Evolutionary conservation across 30 jellyfish, hydroid and myxozoan genomes (phyloP).

Genomic region (Rhopilema esculentum): DNA sequence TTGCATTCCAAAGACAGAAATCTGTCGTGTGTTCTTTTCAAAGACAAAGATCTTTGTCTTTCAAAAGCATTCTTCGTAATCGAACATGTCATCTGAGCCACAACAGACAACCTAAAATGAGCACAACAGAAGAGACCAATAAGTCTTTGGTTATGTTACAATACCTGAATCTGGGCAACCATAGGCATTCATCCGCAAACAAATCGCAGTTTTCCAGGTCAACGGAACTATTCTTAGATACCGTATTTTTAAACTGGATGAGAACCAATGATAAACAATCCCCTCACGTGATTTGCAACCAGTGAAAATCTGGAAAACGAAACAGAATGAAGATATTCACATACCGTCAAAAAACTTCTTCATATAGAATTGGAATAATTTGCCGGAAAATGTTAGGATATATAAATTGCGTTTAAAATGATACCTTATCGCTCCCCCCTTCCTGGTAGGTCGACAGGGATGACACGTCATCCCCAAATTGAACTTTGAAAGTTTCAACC

Average conservation of each 20-base stretch:
- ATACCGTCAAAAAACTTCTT: not conserved
- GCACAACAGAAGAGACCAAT: not conserved
- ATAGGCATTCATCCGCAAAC: constrained; percentile 57
- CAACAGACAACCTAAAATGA: not conserved
- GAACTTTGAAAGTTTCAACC: constrained; percentile 58
- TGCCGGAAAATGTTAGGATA: not conserved
- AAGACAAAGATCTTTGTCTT: too few species aligned
- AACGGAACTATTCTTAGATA: constrained; percentile 36
- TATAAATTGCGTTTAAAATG: not conserved
- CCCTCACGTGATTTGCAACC: constrained; percentile 46
- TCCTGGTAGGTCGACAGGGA: constrained; percentile 53
- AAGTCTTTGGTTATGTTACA: not conserved
- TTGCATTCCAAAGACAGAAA: too few species aligned
- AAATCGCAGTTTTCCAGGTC: constrained; percentile 22
- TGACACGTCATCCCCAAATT: constrained; percentile 4
- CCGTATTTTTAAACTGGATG: constrained; percentile 24
- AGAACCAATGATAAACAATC: constrained; percentile 63
- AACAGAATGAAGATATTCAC: not conserved
- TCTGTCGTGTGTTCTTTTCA: too few species aligned
- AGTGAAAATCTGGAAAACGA: constrained; percentile 21
- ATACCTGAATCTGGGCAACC: constrained; percentile 67
- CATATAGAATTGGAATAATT: not conserved
- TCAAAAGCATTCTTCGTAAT: too few species aligned
- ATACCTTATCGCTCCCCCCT: constrained; percentile 52
- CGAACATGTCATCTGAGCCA: not conserved